These are phyloP conservation scores for Synanthedon tipuliformis DNA, from an alignment of 2,888 invertebrate genomes.

Conservation along the genomic window DNA sequence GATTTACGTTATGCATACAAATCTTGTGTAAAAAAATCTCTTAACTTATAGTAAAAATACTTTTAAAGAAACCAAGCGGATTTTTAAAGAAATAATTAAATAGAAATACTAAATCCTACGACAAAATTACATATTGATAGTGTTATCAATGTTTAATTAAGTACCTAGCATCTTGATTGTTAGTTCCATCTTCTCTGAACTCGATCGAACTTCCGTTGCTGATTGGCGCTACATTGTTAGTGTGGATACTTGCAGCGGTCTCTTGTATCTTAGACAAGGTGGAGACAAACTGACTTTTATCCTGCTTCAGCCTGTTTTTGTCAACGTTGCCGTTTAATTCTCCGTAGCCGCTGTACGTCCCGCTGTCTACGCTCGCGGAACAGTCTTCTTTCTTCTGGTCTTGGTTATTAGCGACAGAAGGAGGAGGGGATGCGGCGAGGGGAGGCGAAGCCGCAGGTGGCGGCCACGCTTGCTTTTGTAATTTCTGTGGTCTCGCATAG, in stretches of 20 bases:
- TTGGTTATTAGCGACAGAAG: constrained; percentile 23
- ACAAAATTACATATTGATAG: not conserved
- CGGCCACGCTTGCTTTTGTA: constrained; percentile 79
- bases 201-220: constrained; percentile 57
- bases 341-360: constrained; percentile 57
- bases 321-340: constrained; percentile 55
- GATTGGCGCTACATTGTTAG: constrained; percentile 40
- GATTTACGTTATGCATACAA: no score
- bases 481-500: constrained; percentile 82
- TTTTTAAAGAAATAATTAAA: no score
- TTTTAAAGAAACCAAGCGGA: no score
- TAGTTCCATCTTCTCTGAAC: constrained; percentile 36
- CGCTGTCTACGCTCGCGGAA: constrained; percentile 59
- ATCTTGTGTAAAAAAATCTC: no score
- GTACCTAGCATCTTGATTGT: constrained; percentile 57
- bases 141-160: not conserved
- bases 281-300: constrained; percentile 66
- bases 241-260: constrained; percentile 57
- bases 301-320: constrained; percentile 48
- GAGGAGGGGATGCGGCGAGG: constrained; percentile 71
- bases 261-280: constrained; percentile 75
- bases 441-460: constrained; percentile 63
- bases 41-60: no score
- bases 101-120: not conserved
- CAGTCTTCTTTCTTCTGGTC: constrained; percentile 58